Conservation (phyloP, 2,888 invertebrate genomes). For the Diarsia rubi region DNA sequence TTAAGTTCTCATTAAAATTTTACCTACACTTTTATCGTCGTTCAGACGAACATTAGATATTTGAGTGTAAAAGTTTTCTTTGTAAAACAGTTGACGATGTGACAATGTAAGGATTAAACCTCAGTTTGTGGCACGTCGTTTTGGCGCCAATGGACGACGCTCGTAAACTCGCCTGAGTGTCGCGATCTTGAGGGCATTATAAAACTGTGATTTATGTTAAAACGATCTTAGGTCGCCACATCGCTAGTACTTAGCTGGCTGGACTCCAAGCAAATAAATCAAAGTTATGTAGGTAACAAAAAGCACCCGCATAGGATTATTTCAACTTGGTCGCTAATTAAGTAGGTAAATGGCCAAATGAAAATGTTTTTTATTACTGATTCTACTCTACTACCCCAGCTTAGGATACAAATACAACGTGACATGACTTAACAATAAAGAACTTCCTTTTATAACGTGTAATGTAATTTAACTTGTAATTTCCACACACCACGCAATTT, state of each 20-base stretch:
- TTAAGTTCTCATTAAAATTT: not conserved
- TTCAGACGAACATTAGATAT: constrained; percentile 4
- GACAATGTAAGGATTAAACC: constrained; percentile 29
- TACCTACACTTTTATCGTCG: not conserved
- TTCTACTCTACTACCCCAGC: not conserved
- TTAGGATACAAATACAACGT: not conserved
- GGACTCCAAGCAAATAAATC: not conserved
- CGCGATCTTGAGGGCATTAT: constrained; percentile 25
- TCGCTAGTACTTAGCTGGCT: not conserved
- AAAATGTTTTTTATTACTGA: not conserved
- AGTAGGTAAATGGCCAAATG: not conserved
- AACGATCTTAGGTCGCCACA: not conserved
- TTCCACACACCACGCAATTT: constrained; percentile 18
- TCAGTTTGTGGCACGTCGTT: constrained; percentile 17
- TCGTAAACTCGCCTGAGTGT: constrained; percentile 34
- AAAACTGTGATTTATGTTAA: constrained; percentile 43
- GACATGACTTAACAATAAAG: not conserved
- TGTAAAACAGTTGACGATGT: constrained; percentile 31
- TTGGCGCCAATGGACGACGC: constrained; percentile 4
- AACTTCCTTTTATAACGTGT: not conserved
- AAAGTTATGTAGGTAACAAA: not conserved
- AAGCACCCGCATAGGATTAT: not conserved
- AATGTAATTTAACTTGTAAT: constrained; percentile 18
- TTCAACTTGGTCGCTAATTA: not conserved
- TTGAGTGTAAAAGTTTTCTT: constrained; percentile 30